Evolutionary conservation across 2,797 vertebrate species (phyloP).

Genomic region (Delichon dasypus): DNA sequence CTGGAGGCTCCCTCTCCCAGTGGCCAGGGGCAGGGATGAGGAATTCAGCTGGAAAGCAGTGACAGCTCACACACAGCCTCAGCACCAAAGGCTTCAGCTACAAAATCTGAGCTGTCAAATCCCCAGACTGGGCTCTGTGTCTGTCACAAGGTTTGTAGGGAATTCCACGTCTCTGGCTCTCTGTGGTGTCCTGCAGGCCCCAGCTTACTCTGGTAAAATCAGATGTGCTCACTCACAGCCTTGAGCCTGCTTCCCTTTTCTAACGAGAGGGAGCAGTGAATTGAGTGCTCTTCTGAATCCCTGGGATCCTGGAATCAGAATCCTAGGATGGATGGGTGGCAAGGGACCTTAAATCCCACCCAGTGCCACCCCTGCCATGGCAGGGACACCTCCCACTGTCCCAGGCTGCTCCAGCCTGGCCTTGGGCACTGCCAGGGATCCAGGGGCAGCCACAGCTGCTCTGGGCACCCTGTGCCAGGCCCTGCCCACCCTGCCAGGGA

Average conservation of each 20-base stretch:
- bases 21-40: background rate
- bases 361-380: background rate
- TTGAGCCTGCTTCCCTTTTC: background rate
- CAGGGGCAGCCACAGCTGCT: background rate
- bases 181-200: background rate
- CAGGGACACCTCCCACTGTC: background rate
- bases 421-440: background rate
- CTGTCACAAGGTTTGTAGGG: background rate
- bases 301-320: background rate
- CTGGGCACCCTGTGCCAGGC: background rate
- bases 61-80: background rate
- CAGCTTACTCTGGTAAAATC: background rate
- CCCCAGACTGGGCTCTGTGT: background rate
- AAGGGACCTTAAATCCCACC: rapidly evolving
- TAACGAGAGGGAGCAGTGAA: background rate
- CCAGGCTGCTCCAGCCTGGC: background rate
- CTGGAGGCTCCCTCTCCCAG: background rate
- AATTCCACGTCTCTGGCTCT: background rate
- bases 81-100: background rate
- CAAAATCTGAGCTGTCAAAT: background rate
- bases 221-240: background rate
- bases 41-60: background rate
- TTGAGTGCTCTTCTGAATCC: background rate
- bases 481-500: background rate
- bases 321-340: background rate